phyloP scores from a whole-genome alignment of 1,140 invertebrate genomes.

The Drosophila erecta region DNA sequence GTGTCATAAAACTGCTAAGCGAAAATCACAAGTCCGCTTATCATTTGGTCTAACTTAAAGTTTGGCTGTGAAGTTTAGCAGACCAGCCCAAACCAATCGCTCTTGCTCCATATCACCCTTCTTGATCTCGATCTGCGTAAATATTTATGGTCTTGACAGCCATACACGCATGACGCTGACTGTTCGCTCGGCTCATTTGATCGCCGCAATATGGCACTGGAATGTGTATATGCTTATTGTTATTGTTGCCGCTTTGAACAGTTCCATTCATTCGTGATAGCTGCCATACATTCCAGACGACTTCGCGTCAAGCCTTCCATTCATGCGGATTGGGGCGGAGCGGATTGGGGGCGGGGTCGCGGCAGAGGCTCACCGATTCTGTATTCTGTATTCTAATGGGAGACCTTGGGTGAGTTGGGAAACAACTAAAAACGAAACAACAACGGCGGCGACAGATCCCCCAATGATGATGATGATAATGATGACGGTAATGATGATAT shows the following conservation, averaged over 20 bases:
- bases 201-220: slow-evolving; percentile 49
- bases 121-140: neutral
- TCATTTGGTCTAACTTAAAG: no score
- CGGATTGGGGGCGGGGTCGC: neutral
- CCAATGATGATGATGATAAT: neutral
- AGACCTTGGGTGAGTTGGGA: slow-evolving; percentile 48
- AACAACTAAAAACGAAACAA: slow-evolving; percentile 7
- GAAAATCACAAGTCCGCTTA: no score
- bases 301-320: slow-evolving; percentile 36
- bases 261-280: slow-evolving; percentile 37
- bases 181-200: slow-evolving; percentile 15
- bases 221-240: slow-evolving; percentile 60
- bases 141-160: slow-evolving; percentile 15
- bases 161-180: slow-evolving; percentile 16
- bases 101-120: neutral
- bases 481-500: neutral
- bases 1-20: no score
- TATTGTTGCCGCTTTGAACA: slow-evolving; percentile 53
- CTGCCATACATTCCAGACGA: slow-evolving; percentile 37
- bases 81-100: neutral
- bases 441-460: slow-evolving; percentile 29
- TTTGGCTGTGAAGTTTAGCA: no score
- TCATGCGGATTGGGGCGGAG: slow-evolving; percentile 23
- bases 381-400: slow-evolving; percentile 61
- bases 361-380: slow-evolving; percentile 13